phyloP scores from a whole-genome alignment of 2,797 vertebrate genomes.

The Parambassis ranga region DNA sequence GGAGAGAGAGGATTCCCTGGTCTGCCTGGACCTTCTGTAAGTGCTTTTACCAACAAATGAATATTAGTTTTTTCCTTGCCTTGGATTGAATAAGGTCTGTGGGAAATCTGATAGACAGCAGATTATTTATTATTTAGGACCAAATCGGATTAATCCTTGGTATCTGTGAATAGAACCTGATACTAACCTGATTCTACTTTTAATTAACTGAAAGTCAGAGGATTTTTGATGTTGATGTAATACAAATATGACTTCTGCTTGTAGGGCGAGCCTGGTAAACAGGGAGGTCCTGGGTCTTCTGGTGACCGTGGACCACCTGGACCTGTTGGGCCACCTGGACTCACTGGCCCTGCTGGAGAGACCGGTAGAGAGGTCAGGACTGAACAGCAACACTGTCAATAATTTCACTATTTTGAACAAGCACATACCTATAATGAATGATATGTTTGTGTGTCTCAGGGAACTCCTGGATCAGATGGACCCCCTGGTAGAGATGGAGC shows the following conservation, averaged over 20 bases:
- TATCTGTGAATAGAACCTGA: neutral
- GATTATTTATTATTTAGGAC: too few relatives aligned
- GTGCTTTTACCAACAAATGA: conserved; percentile 43
- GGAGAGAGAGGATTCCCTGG: conserved; percentile 97
- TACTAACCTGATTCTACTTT: neutral
- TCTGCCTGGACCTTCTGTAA: conserved; percentile 93
- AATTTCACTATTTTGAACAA: neutral
- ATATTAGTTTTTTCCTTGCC: neutral
- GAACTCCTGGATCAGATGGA: conserved; percentile 91
- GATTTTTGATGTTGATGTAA: neutral
- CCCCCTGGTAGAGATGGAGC: conserved; percentile 93
- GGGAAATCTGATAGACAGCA: neutral
- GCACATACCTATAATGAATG: neutral
- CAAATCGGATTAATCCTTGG: neutral
- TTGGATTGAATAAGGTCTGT: neutral
- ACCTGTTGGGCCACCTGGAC: conserved; percentile 92
- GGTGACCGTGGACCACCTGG: conserved; percentile 94
- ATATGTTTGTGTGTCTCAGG: conserved; percentile 72
- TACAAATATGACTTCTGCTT: conserved; percentile 8
- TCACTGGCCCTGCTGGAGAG: conserved; percentile 91
- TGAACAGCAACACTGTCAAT: neutral
- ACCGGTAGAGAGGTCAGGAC: conserved; percentile 89
- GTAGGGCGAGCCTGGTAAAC: conserved; percentile 97
- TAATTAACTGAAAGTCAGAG: neutral
- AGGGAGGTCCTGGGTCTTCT: conserved; percentile 84